Evolutionary conservation across 2,113 vertebrate genomes (phyloP).

Genomic region (Orientallactaga bullata): DNA sequence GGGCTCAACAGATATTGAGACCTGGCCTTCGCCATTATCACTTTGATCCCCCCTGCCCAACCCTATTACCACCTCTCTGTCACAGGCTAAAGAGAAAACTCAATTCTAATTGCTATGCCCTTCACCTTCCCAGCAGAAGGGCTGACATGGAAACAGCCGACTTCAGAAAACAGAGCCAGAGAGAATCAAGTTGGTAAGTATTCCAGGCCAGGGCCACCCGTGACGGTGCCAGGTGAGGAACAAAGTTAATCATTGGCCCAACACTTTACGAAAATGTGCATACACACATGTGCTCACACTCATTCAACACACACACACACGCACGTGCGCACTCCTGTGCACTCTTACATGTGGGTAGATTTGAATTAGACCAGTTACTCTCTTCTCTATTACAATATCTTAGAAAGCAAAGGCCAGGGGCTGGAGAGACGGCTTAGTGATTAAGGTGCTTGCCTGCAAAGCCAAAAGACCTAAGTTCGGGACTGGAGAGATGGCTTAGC

Average conservation of each 20-base stretch:
- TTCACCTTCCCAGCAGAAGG: background rate
- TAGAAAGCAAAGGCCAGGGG: too few relatives aligned
- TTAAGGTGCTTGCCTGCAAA: too few relatives aligned
- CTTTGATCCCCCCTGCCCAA: constrained; percentile 13
- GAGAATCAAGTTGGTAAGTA: background rate
- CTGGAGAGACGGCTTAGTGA: too few relatives aligned
- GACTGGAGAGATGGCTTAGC: too few relatives aligned
- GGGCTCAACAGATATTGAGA: background rate
- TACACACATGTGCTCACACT: too few relatives aligned
- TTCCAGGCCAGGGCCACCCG: fast-evolving
- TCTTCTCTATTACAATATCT: background rate
- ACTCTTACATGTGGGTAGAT: fast-evolving
- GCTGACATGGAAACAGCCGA: background rate
- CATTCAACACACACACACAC: background rate
- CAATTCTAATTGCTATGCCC: background rate
- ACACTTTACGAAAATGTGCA: background rate
- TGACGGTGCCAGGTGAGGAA: fast-evolving
- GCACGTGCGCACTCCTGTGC: background rate
- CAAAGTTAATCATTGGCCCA: background rate
- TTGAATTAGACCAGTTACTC: background rate
- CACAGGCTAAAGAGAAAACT: constrained; percentile 47
- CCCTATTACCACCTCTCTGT: constrained; percentile 57
- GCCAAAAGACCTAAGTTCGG: too few relatives aligned
- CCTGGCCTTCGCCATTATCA: constrained; percentile 10
- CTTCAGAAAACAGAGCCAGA: background rate